These are phyloP conservation scores for Solea solea DNA, from an alignment of 2,113 vertebrate genomes.

Conservation along the genomic window DNA sequence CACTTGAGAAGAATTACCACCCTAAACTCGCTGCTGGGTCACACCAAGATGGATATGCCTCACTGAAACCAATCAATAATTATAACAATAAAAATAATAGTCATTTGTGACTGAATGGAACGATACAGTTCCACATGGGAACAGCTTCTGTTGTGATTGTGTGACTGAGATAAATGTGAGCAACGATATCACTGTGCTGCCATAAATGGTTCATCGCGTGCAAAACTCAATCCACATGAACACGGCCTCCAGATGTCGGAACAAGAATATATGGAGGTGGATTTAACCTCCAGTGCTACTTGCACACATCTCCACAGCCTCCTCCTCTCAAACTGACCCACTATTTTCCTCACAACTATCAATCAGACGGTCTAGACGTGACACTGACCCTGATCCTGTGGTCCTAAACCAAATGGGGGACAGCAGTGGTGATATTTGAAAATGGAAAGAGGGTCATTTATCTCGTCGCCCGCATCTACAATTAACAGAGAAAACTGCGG, in stretches of 20 bases:
- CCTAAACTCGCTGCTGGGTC: not conserved
- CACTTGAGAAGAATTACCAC: not conserved
- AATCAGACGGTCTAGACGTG: slow-evolving; percentile 13
- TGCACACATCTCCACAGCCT: not conserved
- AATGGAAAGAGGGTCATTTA: too few species aligned
- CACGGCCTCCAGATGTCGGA: slow-evolving; percentile 1
- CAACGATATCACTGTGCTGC: not conserved
- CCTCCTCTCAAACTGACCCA: not conserved
- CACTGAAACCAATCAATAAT: too few species aligned
- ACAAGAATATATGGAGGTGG: slow-evolving; percentile 10
- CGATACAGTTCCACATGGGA: not conserved
- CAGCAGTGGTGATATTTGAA: not conserved
- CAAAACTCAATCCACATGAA: slow-evolving; percentile 3
- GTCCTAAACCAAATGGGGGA: not conserved
- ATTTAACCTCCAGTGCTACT: not conserved
- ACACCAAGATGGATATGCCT: too few species aligned
- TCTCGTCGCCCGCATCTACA: too few species aligned
- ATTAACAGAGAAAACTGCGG: too few species aligned
- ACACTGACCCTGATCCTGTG: not conserved
- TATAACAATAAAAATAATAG: too few species aligned
- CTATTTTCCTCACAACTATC: not conserved
- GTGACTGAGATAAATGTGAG: not conserved
- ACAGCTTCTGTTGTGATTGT: not conserved
- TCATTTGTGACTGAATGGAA: not conserved
- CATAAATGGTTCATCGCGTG: not conserved